A percentile compares a stretch with the other conserved stretches of the same genome.
These are phyloP conservation scores for Drosophila nr. medialis DNA, from an alignment of 2,888 invertebrate species.

Conservation along the genomic window DNA sequence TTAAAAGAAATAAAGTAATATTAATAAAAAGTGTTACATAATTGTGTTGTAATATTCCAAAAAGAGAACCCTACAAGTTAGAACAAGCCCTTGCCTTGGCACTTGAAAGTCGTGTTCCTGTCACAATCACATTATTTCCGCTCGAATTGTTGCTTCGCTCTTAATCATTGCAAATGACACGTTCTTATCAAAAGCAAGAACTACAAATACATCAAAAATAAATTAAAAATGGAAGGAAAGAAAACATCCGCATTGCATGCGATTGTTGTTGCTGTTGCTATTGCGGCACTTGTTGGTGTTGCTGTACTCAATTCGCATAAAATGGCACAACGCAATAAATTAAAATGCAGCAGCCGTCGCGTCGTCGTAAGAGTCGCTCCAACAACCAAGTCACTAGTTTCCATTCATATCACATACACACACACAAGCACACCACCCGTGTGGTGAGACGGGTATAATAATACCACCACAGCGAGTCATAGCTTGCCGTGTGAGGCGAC, in stretches of 20 bases:
- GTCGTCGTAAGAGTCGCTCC: conserved; percentile 42
- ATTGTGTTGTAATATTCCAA: neutral
- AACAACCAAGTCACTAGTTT: conserved; percentile 29
- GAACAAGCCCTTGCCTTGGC: neutral
- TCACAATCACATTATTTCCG: conserved; percentile 4
- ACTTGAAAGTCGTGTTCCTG: conserved; percentile 1
- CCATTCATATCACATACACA: conserved; percentile 35
- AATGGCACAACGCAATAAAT: conserved; percentile 78
- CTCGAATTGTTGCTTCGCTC: conserved; percentile 5
- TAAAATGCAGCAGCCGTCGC: conserved; percentile 69
- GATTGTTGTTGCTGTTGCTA: conserved; percentile 11
- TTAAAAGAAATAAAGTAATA: neutral
- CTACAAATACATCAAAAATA: conserved; percentile 8
- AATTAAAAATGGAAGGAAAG: conserved; percentile 6
- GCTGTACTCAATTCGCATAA: conserved; percentile 77
- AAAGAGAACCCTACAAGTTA: neutral
- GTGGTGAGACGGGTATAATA: too few relatives aligned
- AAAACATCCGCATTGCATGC: conserved; percentile 60
- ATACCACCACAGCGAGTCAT: too few relatives aligned
- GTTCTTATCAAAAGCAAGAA: conserved; percentile 68
- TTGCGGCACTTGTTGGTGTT: conserved; percentile 32
- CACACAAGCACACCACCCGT: neutral
- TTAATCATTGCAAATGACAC: conserved; percentile 61
- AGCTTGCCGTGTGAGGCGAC: too few relatives aligned
- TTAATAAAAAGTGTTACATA: neutral